A percentile compares a stretch with the other conserved stretches of the same genome.
Evolutionary conservation across 2,113 vertebrate species (phyloP).

Genomic region (Nannobrachium achirus): DNA sequence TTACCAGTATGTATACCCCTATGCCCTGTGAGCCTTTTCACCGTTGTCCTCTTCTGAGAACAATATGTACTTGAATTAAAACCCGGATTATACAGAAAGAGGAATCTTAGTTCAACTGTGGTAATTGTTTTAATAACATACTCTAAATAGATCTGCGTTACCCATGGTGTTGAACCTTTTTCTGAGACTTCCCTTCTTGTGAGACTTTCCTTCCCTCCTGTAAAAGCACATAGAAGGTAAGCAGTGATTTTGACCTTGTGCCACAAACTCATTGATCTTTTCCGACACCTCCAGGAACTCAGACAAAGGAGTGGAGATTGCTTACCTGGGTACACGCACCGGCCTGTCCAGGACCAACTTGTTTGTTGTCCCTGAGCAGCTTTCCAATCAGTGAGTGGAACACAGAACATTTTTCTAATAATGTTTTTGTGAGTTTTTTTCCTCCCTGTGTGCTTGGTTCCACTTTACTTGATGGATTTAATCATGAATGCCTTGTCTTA

Average conservation of each 20-base stretch:
- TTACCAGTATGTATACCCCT: too few species aligned
- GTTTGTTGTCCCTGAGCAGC: conserved; percentile 92
- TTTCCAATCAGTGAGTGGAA: conserved; percentile 92
- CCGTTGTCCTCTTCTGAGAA: too few species aligned
- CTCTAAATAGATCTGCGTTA: not conserved
- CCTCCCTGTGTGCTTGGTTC: conserved; percentile 17
- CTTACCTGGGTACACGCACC: conserved; percentile 93
- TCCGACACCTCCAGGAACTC: conserved; percentile 87
- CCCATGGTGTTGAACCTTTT: too few species aligned
- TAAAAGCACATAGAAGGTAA: not conserved
- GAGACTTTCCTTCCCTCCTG: not conserved
- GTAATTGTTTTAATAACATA: not conserved
- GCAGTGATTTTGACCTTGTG: not conserved
- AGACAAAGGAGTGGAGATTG: conserved; percentile 98
- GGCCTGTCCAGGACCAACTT: conserved; percentile 94
- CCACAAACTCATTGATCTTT: not conserved
- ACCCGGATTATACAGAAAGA: too few species aligned
- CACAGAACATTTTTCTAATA: conserved; percentile 34
- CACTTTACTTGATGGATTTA: conserved; percentile 56
- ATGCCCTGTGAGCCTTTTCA: too few species aligned
- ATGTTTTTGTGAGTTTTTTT: not conserved
- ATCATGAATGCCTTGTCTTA: conserved; percentile 59
- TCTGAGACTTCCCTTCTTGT: not conserved
- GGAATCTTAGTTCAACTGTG: too few species aligned
- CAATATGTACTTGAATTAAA: too few species aligned